Percentiles rank a stretch among this genome's conserved stretches.
Conservation (phyloP, 2,888 invertebrate species). For the Steinernema hermaphroditum region DNA sequence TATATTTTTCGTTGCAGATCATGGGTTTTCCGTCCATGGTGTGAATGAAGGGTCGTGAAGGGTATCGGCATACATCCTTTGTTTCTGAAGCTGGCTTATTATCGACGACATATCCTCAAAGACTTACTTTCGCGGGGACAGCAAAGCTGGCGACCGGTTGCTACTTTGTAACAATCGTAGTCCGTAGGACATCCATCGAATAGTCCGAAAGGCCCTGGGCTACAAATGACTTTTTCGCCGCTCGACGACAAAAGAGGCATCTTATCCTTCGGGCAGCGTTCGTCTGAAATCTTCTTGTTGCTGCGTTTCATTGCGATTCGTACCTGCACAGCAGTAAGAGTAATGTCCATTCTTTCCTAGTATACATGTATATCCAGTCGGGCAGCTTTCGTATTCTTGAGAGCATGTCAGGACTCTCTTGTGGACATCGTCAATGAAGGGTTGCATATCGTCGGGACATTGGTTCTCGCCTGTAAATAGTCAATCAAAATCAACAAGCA, state of each 20-base stretch:
- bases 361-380: slow-evolving; percentile 32
- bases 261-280: slow-evolving; percentile 7
- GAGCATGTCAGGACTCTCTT: slow-evolving; percentile 32
- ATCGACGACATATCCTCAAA: too few relatives aligned
- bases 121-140: slow-evolving; percentile 33
- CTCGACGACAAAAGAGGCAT: background rate
- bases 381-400: slow-evolving; percentile 26
- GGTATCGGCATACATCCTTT: slow-evolving; percentile 26
- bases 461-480: background rate
- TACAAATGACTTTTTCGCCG: slow-evolving; percentile 32
- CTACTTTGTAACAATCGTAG: slow-evolving; percentile 32
- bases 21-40: slow-evolving; percentile 31
- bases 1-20: slow-evolving; percentile 11
- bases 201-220: slow-evolving; percentile 31
- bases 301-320: slow-evolving; percentile 9
- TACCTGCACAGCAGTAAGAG: slow-evolving; percentile 37
- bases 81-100: too few relatives aligned
- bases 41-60: slow-evolving; percentile 27
- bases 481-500: background rate
- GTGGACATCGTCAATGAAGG: slow-evolving; percentile 21
- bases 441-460: slow-evolving; percentile 31
- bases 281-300: background rate
- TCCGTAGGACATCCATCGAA: slow-evolving; percentile 36
- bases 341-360: background rate
- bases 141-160: slow-evolving; percentile 28